Evolutionary conservation across 2,113 vertebrate species (phyloP), one percentile per base, ranked within the genome.

Genomic region (Anoura caudifer): DNA sequence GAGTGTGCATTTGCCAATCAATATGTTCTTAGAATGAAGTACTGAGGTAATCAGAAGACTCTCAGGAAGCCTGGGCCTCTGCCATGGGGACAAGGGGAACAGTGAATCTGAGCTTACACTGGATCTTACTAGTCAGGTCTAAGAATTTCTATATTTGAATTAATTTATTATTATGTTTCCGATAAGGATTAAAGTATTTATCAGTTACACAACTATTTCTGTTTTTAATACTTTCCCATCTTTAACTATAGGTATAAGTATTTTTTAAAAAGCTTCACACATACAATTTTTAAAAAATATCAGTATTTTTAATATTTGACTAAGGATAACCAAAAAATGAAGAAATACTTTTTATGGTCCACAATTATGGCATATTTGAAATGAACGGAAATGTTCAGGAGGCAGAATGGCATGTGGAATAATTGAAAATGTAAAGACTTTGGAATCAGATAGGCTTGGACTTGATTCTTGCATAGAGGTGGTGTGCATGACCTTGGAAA

Each of bases 191-290:
- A 87, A 84, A n/a, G 0, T 22, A 67, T 41, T 33, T 45, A 47
- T 59, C n/a, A 84, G 19, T 38, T 31, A 87, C 15, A 75, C 0
- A 92, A 73, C 52, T 91, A 87, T 47, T 82, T 96, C 65, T 90
- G 20, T 83, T 95, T 52, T 70, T 86, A 82, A 36, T 88, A 63
- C 28, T 7, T 52, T 94, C 13, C n/a, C 17, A 87, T 86, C 24
- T 82, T 79, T 86, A 84, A 85, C 45, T 50, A 91, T 3, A 82
- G 67, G 26, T 41, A 76, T 38, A 92, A 45, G 41, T 87, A 92
- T 73, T 96, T 96, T 97, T 87, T 89, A 61, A 1, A 54, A 94
- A 95, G 54, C 59, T 90, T 76, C 10, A 20, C 84, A 89, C 15
- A 61, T 24, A 91, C 3, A 86, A 54, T 59, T 94, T 54, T 77